Evolutionary conservation across 1,140 invertebrate genomes (phyloP).

Genomic region (Bombus soroeensis): DNA sequence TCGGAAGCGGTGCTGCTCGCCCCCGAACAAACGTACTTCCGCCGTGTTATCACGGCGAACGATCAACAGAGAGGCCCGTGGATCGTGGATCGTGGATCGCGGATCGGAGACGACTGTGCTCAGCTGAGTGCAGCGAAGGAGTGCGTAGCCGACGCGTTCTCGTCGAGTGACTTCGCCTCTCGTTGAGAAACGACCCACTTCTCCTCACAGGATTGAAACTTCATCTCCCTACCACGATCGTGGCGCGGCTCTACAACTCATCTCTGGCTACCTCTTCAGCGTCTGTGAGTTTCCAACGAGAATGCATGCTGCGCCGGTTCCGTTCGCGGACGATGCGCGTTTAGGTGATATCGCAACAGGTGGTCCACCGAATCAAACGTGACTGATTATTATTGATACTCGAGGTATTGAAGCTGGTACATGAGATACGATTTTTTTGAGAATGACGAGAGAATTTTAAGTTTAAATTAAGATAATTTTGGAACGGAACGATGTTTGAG

Average conservation of each 20-base stretch:
- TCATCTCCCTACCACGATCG: constrained; percentile 65
- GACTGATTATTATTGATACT: not conserved
- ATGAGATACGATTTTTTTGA: too few species aligned
- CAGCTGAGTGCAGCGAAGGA: constrained; percentile 73
- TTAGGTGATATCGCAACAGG: constrained; percentile 5
- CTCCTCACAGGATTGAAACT: constrained; percentile 70
- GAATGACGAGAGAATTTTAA: too few species aligned
- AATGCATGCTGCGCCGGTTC: constrained; percentile 26
- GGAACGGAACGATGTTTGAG: not conserved
- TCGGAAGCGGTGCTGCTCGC: not conserved
- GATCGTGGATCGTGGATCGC: constrained; percentile 17
- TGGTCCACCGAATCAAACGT: not conserved
- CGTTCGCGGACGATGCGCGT: not conserved
- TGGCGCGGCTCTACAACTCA: constrained; percentile 50
- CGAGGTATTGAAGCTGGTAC: too few species aligned
- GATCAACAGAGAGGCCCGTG: not conserved
- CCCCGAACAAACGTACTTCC: not conserved
- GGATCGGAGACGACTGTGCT: constrained; percentile 61
- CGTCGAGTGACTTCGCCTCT: constrained; percentile 75
- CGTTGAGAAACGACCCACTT: constrained; percentile 81
- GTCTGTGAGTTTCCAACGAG: constrained; percentile 33
- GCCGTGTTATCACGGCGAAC: not conserved
- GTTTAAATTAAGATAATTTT: too few species aligned
- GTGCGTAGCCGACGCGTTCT: constrained; percentile 76
- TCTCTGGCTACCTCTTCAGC: constrained; percentile 52